Conservation (phyloP, 92 coral and sea anemone species). For the Blastomussa wellsi region DNA sequence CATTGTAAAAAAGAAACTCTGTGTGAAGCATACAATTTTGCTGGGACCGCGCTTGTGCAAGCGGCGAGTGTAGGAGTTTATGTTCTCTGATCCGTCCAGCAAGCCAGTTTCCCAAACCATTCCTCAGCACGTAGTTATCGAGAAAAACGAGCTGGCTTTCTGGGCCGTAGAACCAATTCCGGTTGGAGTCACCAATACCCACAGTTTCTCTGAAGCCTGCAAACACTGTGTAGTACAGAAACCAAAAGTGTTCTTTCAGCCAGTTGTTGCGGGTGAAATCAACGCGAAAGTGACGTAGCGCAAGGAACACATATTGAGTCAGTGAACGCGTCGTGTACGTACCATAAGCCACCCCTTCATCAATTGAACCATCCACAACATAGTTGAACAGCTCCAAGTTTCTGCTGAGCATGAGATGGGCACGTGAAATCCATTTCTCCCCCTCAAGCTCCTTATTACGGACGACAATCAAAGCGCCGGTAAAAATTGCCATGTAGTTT, state of each 20-base stretch:
- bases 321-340: slow-evolving; percentile 90
- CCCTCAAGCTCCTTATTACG: slow-evolving; percentile 62
- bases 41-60: slow-evolving; percentile 23
- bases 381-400: slow-evolving; percentile 67
- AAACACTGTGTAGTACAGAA: slow-evolving; percentile 75
- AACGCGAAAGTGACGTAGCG: slow-evolving; percentile 72
- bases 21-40: slow-evolving; percentile 63
- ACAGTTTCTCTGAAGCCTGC: slow-evolving; percentile 77
- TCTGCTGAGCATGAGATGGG: slow-evolving; percentile 68
- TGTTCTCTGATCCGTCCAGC: slow-evolving; percentile 57
- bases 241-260: slow-evolving; percentile 84
- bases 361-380: slow-evolving; percentile 89
- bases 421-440: slow-evolving; percentile 63
- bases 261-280: slow-evolving; percentile 71
- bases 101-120: slow-evolving; percentile 92
- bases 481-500: slow-evolving; percentile 82
- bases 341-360: slow-evolving; percentile 95
- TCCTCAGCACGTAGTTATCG: slow-evolving; percentile 66
- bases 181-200: slow-evolving; percentile 86
- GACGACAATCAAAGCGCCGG: slow-evolving; percentile 74
- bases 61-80: not conserved
- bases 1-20: slow-evolving; percentile 84
- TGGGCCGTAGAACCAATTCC: slow-evolving; percentile 92
- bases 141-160: slow-evolving; percentile 84
- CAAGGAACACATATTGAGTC: slow-evolving; percentile 83